A percentile compares a stretch with the other conserved stretches of the same genome.
phyloP scores from a whole-genome alignment of 2,888 invertebrate genomes.

The Muschampia plurimacula region DNA sequence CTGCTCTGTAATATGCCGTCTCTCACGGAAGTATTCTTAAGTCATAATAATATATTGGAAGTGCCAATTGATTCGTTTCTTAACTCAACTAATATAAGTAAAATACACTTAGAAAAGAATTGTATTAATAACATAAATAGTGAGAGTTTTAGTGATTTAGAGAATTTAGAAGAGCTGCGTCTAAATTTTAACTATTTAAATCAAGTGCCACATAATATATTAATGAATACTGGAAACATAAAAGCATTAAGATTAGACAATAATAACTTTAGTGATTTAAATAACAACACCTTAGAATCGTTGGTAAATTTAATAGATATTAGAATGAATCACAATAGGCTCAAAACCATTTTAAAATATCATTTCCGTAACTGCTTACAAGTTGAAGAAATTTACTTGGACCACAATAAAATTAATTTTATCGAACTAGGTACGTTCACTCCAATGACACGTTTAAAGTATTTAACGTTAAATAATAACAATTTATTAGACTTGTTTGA shows the following conservation, averaged over 20 bases:
- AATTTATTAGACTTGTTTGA: constrained; percentile 90
- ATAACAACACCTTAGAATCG: constrained; percentile 92
- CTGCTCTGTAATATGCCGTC: constrained; percentile 93
- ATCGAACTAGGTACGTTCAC: constrained; percentile 93
- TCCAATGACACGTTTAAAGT: constrained; percentile 90
- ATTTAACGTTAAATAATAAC: constrained; percentile 94
- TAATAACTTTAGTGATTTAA: constrained; percentile 92
- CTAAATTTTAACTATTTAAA: constrained; percentile 94
- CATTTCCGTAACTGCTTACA: constrained; percentile 92
- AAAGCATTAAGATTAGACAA: constrained; percentile 93
- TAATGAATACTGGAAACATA: constrained; percentile 90
- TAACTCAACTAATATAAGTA: constrained; percentile 91
- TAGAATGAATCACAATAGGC: constrained; percentile 93
- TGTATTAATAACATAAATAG: constrained; percentile 93
- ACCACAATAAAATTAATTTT: constrained; percentile 93
- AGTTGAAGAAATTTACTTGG: constrained; percentile 92
- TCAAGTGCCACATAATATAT: constrained; percentile 91
- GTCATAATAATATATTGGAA: constrained; percentile 95
- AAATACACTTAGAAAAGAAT: constrained; percentile 94
- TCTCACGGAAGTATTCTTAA: constrained; percentile 91
- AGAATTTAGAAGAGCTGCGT: constrained; percentile 92
- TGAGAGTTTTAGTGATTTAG: constrained; percentile 91
- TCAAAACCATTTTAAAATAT: constrained; percentile 89
- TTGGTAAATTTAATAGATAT: constrained; percentile 91
- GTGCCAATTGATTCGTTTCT: constrained; percentile 93